Evolutionary conservation across 2,797 vertebrate genomes (phyloP), one percentile per base, ranked within the genome.

Genomic region (Scomberomorus guttatus): DNA sequence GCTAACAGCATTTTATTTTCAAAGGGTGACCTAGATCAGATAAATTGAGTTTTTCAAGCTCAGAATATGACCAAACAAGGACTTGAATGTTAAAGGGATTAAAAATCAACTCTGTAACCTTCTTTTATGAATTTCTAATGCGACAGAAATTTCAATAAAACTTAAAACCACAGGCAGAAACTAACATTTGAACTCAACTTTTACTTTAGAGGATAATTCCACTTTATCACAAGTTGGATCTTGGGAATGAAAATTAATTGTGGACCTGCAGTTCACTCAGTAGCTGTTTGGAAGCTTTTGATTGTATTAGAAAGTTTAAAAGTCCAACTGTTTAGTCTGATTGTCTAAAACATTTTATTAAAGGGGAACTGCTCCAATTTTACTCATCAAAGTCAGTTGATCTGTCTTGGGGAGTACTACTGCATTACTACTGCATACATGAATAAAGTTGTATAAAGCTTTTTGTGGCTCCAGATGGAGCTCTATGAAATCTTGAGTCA

Each of bases 11-110:
- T 64, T 87, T 72, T 71, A 37, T 44, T 87, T 82, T 73, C 69
- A 79, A 81, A 73, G 55, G 60, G 32, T 60, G 69, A 75, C 81
- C 83, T 71, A 72, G 75, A 85, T 86, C 66, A 64, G 67, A 83
- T 66, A 58, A 75, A 66, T 78, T 54, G 0, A 0, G 5, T n/a
- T 78, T 80, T 75, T 42, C 51, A 72, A 44, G 24, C 50, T 72
- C 46, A 60, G 27, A 63, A 72, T 73, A 7, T 76, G 57, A 65
- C 37, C 56, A 66, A 54, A 63, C n/a, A 61, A 37, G 8, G 4
- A 56, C 37, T 51, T 42, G 14, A n/a, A 57, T 76, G 48, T 65
- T 66, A 63, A 79, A 63, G 7, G 52, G 12, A 62, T 69, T 55
- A 14, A 58, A 81, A 65, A 1, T 3, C 44, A 29, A 62, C 2